Evolutionary conservation across 2,888 invertebrate genomes (phyloP), one percentile per base, ranked within the genome.

Genomic region (Euzetes globulus): DNA sequence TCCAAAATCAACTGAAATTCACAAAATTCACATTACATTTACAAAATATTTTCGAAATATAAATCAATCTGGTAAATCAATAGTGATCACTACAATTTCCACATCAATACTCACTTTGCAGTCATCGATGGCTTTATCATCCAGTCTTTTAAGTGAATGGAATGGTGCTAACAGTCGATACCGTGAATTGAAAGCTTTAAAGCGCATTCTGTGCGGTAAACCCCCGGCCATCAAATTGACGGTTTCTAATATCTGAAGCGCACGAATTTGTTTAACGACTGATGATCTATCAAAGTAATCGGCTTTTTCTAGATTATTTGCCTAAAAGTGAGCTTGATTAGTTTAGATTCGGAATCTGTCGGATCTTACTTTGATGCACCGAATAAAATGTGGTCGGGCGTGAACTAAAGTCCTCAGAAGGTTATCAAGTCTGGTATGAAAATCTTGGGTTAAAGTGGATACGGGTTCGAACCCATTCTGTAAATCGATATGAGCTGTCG

Each of bases 161-260:
- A 91, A 91, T n/a, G 91, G 89, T 73, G 91, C 92, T 79, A 94
- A 85, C 81, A 92, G 87, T 79, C 91, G 87, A 84, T 95, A 96
- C 37, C 94, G 87, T 0, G 88, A 87, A 82, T 90, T 90, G 84
- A 95, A 95, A 50, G 92, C 92, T 82, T 92, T 94, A 84, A 94
- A 95, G 29, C 94, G 87, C 93, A 95, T 92, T 79, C 94, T 87
- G 83, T 96, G 95, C 33, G 95, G 95, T 83, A 91, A 94, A 11
- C 94, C 94, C 80, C 91, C 91, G 17, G 94, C 93, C 94, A 95
- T 95, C 76, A 96, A 85, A 83, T 94, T 94, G 22, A 94, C 93
- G 58, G 95, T 95, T 85, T 96, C 95, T 72, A 95, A 85, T n/a
- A 94, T 89, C 83, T 91, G 91, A 72, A 95, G 86, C 0, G 94